A percentile compares a stretch with the other conserved stretches of the same genome.
These are phyloP conservation scores for Mandrillus leucophaeus DNA, from an alignment of 2,113 vertebrate species.

Conservation along the genomic window DNA sequence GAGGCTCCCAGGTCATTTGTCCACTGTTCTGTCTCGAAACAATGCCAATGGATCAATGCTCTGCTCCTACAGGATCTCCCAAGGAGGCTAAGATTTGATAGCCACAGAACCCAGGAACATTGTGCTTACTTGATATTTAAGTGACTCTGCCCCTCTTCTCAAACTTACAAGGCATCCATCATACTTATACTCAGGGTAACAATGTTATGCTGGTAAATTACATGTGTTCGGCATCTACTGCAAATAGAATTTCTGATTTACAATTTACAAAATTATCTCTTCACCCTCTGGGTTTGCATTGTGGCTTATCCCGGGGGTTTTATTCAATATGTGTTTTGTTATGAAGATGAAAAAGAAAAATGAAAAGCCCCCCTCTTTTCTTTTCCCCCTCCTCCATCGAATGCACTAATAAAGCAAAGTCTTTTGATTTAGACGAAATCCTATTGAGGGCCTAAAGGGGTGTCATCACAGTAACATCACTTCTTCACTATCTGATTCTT, in stretches of 20 bases:
- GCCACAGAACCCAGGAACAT: neutral
- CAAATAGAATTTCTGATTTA: slow-evolving; percentile 53
- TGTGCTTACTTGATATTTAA: neutral
- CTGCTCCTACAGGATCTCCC: neutral
- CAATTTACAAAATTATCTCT: slow-evolving; percentile 34
- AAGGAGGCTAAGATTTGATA: neutral
- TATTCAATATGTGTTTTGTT: slow-evolving; percentile 65
- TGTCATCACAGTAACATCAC: slow-evolving; percentile 75
- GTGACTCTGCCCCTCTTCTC: slow-evolving; percentile 30
- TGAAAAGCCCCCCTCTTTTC: neutral
- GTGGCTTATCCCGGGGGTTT: slow-evolving; percentile 50
- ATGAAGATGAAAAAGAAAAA: slow-evolving; percentile 66
- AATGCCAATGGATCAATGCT: neutral
- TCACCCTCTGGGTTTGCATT: slow-evolving; percentile 57
- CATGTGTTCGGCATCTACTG: neutral
- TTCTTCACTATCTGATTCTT: slow-evolving; percentile 83
- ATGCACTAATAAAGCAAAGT: slow-evolving; percentile 77
- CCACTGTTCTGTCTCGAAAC: neutral
- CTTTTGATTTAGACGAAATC: slow-evolving; percentile 84
- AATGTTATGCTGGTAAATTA: neutral
- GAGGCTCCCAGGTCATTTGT: neutral
- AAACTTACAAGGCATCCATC: slow-evolving; percentile 38
- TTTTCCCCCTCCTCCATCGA: neutral
- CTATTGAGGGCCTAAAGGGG: slow-evolving; percentile 79
- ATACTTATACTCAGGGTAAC: neutral